Percentiles rank a stretch among this genome's conserved stretches.
phyloP scores from a whole-genome alignment of 1,140 invertebrate genomes.

The Drosophila nebulosa region DNA sequence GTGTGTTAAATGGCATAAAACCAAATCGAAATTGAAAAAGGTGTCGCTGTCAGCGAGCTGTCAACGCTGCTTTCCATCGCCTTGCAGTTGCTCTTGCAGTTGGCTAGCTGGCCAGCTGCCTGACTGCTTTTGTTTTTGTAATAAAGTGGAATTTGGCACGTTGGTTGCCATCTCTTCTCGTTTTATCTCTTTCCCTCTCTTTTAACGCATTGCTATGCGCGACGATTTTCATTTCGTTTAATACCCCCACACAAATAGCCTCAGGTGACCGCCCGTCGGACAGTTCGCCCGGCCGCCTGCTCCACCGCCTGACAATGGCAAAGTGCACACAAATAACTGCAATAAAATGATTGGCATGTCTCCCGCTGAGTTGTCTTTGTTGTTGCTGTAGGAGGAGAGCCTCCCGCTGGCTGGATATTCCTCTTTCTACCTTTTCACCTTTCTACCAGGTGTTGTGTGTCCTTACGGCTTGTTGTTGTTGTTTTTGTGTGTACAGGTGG shows the following conservation, averaged over 20 bases:
- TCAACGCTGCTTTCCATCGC: conserved; percentile 29
- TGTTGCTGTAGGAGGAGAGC: neutral
- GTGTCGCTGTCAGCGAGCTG: conserved; percentile 65
- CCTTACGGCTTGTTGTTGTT: neutral
- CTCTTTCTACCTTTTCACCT: too few relatives aligned
- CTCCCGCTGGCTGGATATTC: neutral
- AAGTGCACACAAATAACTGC: conserved; percentile 77
- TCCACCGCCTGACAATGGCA: conserved; percentile 60
- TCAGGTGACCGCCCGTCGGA: neutral
- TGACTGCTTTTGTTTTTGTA: conserved; percentile 46
- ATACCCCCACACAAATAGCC: conserved; percentile 28
- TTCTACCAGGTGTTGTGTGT: conserved; percentile 52
- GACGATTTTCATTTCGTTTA: conserved; percentile 76
- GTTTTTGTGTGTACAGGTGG: conserved; percentile 18
- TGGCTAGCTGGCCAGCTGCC: neutral
- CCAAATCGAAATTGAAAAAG: conserved; percentile 75
- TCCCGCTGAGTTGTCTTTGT: conserved; percentile 50
- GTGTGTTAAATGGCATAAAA: conserved; percentile 75
- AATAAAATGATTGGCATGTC: conserved; percentile 77
- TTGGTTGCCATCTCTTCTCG: conserved; percentile 18
- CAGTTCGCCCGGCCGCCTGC: neutral
- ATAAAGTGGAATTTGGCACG: conserved; percentile 77
- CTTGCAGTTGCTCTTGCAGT: conserved; percentile 17
- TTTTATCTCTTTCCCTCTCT: neutral
- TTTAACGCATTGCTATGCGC: conserved; percentile 62